A percentile compares a stretch with the other conserved stretches of the same genome.
Conservation (phyloP, 2,888 invertebrate genomes). For the Cremastinae sp. region DNA sequence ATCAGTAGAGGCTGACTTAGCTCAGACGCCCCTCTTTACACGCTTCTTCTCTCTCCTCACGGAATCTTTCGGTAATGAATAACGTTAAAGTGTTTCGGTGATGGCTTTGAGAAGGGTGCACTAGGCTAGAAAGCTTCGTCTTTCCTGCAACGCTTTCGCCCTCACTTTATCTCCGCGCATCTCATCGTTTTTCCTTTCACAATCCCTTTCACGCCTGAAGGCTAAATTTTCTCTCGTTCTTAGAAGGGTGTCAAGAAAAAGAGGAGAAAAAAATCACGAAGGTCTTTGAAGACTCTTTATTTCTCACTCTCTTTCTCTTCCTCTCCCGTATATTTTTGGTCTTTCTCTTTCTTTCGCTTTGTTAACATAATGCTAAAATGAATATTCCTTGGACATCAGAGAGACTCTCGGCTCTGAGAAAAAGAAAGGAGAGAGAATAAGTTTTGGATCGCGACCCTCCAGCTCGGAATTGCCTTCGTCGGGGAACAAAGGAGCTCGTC, state of each 20-base stretch:
- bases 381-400: slow-evolving; percentile 13
- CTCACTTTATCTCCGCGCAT: neutral
- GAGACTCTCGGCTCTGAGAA: neutral
- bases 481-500: slow-evolving; percentile 40
- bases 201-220: slow-evolving; percentile 43
- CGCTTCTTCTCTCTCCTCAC: slow-evolving; percentile 1
- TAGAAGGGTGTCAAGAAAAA: slow-evolving; percentile 7
- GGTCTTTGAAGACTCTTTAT: slow-evolving; percentile 37
- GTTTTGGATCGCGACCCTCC: slow-evolving; percentile 14
- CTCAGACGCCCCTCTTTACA: slow-evolving; percentile 9
- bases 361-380: neutral
- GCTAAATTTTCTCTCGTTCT: slow-evolving; percentile 27
- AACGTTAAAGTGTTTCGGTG: slow-evolving; percentile 41
- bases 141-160: neutral
- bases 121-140: slow-evolving; percentile 9
- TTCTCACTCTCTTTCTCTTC: neutral
- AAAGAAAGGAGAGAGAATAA: slow-evolving; percentile 7
- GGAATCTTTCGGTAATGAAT: slow-evolving; percentile 34
- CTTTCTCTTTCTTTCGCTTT: neutral
- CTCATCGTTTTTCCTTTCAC: slow-evolving; percentile 38
- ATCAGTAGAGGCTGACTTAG: slow-evolving; percentile 14
- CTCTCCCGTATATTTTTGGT: neutral
- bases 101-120: slow-evolving; percentile 22
- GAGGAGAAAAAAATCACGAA: slow-evolving; percentile 18
- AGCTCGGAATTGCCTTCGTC: slow-evolving; percentile 48